A percentile compares a stretch with the other conserved stretches of the same genome.
Evolutionary conservation across 2,888 invertebrate genomes (phyloP).

Genomic region (Boloria euphrosyne): DNA sequence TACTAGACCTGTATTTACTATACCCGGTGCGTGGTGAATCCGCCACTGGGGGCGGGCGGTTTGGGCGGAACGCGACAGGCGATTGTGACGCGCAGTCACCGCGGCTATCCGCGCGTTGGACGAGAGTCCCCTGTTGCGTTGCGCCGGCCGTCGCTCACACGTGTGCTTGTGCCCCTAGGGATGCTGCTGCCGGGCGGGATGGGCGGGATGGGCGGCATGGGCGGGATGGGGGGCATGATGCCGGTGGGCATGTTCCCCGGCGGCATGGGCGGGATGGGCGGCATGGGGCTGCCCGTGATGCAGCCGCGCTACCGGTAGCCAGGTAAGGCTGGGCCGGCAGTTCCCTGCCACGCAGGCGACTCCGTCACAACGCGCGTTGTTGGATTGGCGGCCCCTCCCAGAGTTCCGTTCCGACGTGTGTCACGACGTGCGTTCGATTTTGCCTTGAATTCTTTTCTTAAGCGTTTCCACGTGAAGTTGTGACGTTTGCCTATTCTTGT

Average conservation of each 20-base stretch:
- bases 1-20: neutral
- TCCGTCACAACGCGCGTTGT: slow-evolving; percentile 79
- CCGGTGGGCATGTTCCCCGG: slow-evolving; percentile 84
- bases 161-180: slow-evolving; percentile 58
- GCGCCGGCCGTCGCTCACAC: slow-evolving; percentile 35
- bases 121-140: slow-evolving; percentile 41
- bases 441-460: slow-evolving; percentile 78
- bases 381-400: slow-evolving; percentile 81
- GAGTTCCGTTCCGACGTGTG: slow-evolving; percentile 41
- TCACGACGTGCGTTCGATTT: slow-evolving; percentile 61
- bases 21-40: slow-evolving; percentile 33
- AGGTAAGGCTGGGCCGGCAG: slow-evolving; percentile 78
- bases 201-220: slow-evolving; percentile 68
- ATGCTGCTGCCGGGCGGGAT: slow-evolving; percentile 73
- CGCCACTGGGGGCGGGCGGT: slow-evolving; percentile 11
- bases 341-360: slow-evolving; percentile 80
- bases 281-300: slow-evolving; percentile 89
- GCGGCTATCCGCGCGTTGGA: slow-evolving; percentile 34
- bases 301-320: slow-evolving; percentile 83
- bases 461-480: slow-evolving; percentile 78
- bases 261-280: slow-evolving; percentile 26
- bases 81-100: slow-evolving; percentile 33
- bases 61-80: slow-evolving; percentile 32
- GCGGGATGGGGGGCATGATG: slow-evolving; percentile 92
- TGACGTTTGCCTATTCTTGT: slow-evolving; percentile 81